Evolutionary conservation across 2,888 invertebrate genomes (phyloP).

Genomic region (Philonicus albiceps): DNA sequence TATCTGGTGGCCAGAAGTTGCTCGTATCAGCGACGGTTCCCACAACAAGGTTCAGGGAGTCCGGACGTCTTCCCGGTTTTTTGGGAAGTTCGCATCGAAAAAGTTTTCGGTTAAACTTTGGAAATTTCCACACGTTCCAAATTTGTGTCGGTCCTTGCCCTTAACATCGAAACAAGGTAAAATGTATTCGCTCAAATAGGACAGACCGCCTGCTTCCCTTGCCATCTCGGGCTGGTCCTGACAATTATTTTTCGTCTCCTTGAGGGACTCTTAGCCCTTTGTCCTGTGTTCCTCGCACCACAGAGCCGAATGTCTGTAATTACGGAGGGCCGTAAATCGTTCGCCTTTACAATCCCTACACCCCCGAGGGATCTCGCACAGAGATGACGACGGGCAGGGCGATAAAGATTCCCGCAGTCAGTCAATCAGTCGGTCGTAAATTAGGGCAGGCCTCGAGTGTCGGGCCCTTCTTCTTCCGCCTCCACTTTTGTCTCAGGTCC

Average conservation of each 20-base stretch:
- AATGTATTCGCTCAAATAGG: not conserved
- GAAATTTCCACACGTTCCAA: constrained; percentile 9
- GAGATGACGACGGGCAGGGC: not conserved
- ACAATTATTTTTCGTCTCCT: not conserved
- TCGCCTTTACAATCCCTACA: not conserved
- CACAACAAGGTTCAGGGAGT: not conserved
- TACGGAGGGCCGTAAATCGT: constrained; percentile 8
- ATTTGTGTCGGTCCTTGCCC: not conserved
- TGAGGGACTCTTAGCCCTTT: not conserved
- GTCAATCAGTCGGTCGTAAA: constrained; percentile 29
- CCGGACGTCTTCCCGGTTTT: not conserved
- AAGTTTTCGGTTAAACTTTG: constrained; percentile 18
- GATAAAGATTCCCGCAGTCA: not conserved
- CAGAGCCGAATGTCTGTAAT: not conserved
- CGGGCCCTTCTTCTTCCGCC: not conserved
- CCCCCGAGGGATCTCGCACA: constrained; percentile 2
- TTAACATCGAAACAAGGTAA: not conserved
- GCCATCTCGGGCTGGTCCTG: not conserved
- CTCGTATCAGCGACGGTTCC: not conserved
- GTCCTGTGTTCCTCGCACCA: not conserved
- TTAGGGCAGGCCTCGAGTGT: not conserved
- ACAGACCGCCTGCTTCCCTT: not conserved
- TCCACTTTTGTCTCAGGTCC: not conserved
- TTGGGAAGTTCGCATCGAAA: not conserved
- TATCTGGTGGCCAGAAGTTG: constrained; percentile 16